Evolutionary conservation across 1,140 invertebrate species (phyloP).

Genomic region (Neodiprion virginianus): DNA sequence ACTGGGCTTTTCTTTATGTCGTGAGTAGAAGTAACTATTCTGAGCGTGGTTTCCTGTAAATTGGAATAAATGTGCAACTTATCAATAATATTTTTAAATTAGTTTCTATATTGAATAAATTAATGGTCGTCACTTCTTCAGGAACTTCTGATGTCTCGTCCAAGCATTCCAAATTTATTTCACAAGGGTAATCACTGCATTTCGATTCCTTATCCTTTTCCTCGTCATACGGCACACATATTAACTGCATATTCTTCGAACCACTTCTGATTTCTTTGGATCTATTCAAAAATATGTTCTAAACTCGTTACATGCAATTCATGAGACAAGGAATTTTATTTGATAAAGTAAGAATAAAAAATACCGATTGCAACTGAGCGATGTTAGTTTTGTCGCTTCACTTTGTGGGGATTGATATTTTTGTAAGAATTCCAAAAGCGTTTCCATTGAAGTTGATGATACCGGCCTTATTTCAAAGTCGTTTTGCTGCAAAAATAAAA

Average conservation of each 20-base stretch:
- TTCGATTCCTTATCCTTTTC: slow-evolving; percentile 31
- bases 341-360: no score
- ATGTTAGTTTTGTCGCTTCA: slow-evolving; percentile 17
- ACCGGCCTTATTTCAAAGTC: slow-evolving; percentile 18
- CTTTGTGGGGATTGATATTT: slow-evolving; percentile 31
- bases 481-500: slow-evolving; percentile 12
- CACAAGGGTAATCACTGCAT: slow-evolving; percentile 40
- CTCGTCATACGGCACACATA: slow-evolving; percentile 36
- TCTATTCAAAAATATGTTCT: not conserved
- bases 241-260: slow-evolving; percentile 44
- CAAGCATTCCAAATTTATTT: slow-evolving; percentile 35
- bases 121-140: not conserved
- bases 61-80: not conserved
- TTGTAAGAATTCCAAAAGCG: slow-evolving; percentile 35
- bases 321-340: no score
- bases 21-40: not conserved
- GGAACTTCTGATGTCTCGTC: slow-evolving; percentile 21
- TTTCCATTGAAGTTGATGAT: slow-evolving; percentile 27
- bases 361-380: not conserved
- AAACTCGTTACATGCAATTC: not conserved
- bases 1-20: slow-evolving; percentile 13
- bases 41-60: not conserved
- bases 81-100: not conserved
- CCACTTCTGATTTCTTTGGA: slow-evolving; percentile 15
- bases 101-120: not conserved